Conservation (phyloP, 1,140 invertebrate species). For the Papilio aristodemus region DNA sequence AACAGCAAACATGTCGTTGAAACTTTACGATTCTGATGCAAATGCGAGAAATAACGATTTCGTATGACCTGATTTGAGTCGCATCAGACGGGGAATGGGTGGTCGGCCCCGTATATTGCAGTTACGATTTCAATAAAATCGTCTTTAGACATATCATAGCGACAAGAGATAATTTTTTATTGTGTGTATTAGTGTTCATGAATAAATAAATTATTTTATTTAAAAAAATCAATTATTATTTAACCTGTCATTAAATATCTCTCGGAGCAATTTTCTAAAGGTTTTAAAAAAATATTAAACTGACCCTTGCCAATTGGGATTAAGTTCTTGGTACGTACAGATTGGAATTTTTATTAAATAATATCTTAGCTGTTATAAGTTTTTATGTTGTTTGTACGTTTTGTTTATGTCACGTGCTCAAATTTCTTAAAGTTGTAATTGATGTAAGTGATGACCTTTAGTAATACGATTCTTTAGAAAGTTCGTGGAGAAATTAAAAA, state of each 20-base stretch:
- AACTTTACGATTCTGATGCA: background rate
- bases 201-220: too few species aligned
- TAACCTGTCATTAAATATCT: too few species aligned
- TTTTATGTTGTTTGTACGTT: background rate
- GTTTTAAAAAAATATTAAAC: too few species aligned
- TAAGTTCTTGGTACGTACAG: too few species aligned
- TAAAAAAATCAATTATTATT: too few species aligned
- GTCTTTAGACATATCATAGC: background rate
- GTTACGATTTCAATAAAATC: background rate
- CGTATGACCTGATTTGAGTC: background rate
- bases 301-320: too few species aligned
- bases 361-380: too few species aligned
- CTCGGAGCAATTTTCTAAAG: too few species aligned
- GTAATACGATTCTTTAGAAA: background rate
- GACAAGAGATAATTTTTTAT: background rate
- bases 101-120: background rate
- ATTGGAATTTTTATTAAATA: too few species aligned
- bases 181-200: too few species aligned
- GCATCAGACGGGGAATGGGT: background rate
- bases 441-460: background rate
- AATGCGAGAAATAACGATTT: too few species aligned
- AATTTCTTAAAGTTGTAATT: constrained; percentile 3
- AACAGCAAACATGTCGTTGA: background rate
- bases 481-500: background rate
- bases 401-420: background rate